Evolutionary conservation across 2,797 vertebrate species (phyloP).

Genomic region (Alosa sapidissima): DNA sequence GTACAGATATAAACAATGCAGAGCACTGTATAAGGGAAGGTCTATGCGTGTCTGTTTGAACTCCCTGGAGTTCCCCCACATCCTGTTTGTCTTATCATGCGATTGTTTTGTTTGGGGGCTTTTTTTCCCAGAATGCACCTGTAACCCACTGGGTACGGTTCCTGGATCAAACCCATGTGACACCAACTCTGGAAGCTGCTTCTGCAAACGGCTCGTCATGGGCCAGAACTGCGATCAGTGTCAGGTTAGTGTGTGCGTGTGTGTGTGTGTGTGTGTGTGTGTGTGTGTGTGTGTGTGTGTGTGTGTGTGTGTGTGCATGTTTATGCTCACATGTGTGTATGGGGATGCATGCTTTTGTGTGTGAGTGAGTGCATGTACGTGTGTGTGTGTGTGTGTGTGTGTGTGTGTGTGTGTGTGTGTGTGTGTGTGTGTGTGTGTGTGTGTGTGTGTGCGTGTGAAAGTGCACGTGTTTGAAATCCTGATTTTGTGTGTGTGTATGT

Average conservation of each 20-base stretch:
- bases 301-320: neutral
- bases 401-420: neutral
- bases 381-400: neutral
- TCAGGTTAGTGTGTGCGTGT: slow-evolving; percentile 74
- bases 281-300: slow-evolving; percentile 20
- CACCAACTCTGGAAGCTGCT: slow-evolving; percentile 83
- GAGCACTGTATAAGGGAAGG: neutral
- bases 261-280: slow-evolving; percentile 9
- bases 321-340: neutral
- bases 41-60: slow-evolving; percentile 27
- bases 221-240: slow-evolving; percentile 87
- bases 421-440: slow-evolving; percentile 67
- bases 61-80: neutral
- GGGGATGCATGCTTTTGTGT: neutral
- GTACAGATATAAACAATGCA: neutral
- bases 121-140: slow-evolving; percentile 82
- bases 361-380: slow-evolving; percentile 77
- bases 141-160: slow-evolving; percentile 86
- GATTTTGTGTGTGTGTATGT: slow-evolving; percentile 37
- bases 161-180: slow-evolving; percentile 87
- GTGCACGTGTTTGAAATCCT: neutral
- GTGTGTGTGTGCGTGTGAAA: slow-evolving; percentile 41
- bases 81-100: slow-evolving; percentile 1
- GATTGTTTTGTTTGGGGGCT: neutral
- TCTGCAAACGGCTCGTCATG: slow-evolving; percentile 89